These are phyloP conservation scores for Geococcyx californianus DNA, from an alignment of 2,113 vertebrate species.

Conservation along the genomic window DNA sequence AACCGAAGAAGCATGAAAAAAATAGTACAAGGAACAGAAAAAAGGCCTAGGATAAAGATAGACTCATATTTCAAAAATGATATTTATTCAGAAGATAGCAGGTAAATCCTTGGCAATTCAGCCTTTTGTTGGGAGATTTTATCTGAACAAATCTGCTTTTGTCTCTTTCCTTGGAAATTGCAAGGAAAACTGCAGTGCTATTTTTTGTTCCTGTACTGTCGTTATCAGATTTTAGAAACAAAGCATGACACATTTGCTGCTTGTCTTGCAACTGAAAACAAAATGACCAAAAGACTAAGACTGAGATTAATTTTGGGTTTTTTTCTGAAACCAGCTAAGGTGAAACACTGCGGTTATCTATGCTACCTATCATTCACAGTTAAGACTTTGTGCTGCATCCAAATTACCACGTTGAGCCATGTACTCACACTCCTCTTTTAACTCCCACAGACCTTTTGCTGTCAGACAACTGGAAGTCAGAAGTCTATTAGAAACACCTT, in stretches of 20 bases:
- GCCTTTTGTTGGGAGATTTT: background rate
- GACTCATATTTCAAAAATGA: background rate
- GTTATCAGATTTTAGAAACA: slow-evolving; percentile 50
- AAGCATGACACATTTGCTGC: background rate
- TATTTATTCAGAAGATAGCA: slow-evolving; percentile 12
- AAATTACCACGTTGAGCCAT: background rate
- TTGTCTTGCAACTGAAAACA: background rate
- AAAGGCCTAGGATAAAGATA: background rate
- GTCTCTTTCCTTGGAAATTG: background rate
- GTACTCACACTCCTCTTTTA: background rate
- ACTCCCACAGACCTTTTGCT: background rate
- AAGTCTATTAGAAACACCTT: background rate
- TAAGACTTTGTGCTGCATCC: background rate
- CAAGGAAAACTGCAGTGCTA: background rate
- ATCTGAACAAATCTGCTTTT: slow-evolving; percentile 9
- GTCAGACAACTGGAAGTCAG: background rate
- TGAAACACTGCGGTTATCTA: background rate
- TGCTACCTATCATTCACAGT: background rate
- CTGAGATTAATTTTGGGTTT: slow-evolving; percentile 10
- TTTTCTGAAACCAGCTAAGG: background rate
- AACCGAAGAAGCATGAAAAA: background rate
- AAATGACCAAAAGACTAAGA: background rate
- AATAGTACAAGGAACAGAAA: background rate
- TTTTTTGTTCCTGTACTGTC: background rate
- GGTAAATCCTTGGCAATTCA: background rate